These are phyloP conservation scores for Eumerus sabulonum DNA, from an alignment of 2,888 invertebrate species.

Conservation along the genomic window DNA sequence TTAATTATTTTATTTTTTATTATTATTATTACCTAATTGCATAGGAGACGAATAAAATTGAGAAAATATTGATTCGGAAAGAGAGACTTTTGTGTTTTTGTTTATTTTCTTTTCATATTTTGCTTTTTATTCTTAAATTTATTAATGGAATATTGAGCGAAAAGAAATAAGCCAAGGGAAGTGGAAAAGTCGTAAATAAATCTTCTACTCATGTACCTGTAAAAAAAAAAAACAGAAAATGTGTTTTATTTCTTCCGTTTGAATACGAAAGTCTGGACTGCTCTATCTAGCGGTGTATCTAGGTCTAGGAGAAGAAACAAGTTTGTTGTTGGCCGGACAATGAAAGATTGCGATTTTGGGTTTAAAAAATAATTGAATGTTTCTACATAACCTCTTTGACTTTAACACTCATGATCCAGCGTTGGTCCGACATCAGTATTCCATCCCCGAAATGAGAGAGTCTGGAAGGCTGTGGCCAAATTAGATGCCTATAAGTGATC, in stretches of 20 bases:
- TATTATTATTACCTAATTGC: slow-evolving; percentile 56
- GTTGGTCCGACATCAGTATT: too few species aligned
- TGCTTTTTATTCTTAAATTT: slow-evolving; percentile 8
- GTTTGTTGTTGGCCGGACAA: too few species aligned
- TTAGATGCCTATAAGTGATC: too few species aligned
- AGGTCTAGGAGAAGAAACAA: too few species aligned
- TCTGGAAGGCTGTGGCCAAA: too few species aligned
- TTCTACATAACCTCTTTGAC: too few species aligned
- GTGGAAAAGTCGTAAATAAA: slow-evolving; percentile 41
- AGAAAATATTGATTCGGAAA: slow-evolving; percentile 59
- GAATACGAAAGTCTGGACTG: neutral
- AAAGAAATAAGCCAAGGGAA: slow-evolving; percentile 1
- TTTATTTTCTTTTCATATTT: slow-evolving; percentile 17
- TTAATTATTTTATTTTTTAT: slow-evolving; percentile 66
- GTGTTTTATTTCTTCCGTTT: slow-evolving; percentile 33
- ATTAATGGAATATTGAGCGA: neutral
- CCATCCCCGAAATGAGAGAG: too few species aligned
- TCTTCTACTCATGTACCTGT: slow-evolving; percentile 58
- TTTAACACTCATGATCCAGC: too few species aligned
- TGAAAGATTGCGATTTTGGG: too few species aligned
- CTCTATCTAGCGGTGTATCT: too few species aligned
- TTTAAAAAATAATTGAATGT: too few species aligned
- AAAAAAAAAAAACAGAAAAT: slow-evolving; percentile 18
- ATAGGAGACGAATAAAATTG: slow-evolving; percentile 63
- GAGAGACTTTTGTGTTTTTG: slow-evolving; percentile 21